Base-by-base conservation (phyloP, 2,113 vertebrate species). In the Clarias gariepinus region DNA sequence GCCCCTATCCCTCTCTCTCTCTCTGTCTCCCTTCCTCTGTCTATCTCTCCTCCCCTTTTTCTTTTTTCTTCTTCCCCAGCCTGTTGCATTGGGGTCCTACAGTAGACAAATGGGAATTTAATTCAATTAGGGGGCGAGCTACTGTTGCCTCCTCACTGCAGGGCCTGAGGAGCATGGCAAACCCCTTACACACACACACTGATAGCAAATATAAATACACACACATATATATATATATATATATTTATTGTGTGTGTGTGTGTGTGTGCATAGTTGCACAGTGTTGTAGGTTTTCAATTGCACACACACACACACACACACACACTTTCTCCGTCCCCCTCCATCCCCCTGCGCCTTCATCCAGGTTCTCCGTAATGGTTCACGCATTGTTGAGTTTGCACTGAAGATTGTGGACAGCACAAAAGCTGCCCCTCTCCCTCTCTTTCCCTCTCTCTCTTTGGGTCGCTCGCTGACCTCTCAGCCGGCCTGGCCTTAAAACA, bases 81-180 rank as follows among this genome's bases (percentile, higher is more conserved):
- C 96, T 96, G 96, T 96, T 97, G 96, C 96, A 83, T 95, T 93
- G 94, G 95, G 53, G 95, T 95, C 95, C 95, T 95, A 95, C 95
- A 94, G 94, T 95, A 97, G 96, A 97, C 97, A 97, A 97, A 97
- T 96, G 96, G 95, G 95, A 96, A 95, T 97, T 97, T 96, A 98
- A 98, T 97, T 98, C 95, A 97, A 97, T 97, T 97, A 97, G 95
- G 96, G 96, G 94, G 94, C 96, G 94, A 93, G 95, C 95, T 96
- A 96, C 95, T 96, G 95, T 92, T 95, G 93, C 95, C 93, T 95
- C 95, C 96, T 96, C 96, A 95, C 95, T 94, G 96, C 95, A 95
- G 96, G 96, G 95, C 95, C 95, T 95, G 95, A 95, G 95, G 95
- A 96, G 95, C 95, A 95, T 93, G 82, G 73, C 92, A 94, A 94